A percentile compares a stretch with the other conserved stretches of the same genome.
Conservation (phyloP, 2,113 vertebrate genomes). For the Gobio gobio region DNA sequence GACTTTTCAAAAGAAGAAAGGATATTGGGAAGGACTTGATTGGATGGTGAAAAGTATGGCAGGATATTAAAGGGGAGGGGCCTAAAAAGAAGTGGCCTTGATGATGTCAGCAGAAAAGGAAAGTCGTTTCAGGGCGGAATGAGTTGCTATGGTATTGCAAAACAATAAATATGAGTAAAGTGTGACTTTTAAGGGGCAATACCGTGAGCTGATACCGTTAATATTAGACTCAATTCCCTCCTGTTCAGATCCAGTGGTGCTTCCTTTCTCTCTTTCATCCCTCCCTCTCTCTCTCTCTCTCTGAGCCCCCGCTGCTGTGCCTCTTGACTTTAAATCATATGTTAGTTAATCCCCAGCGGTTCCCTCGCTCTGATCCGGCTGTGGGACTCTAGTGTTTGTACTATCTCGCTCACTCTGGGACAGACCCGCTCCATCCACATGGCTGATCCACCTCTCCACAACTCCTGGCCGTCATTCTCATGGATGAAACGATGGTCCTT, state of each 20-base stretch:
- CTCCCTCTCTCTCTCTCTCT: conserved; percentile 50
- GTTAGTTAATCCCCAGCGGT: conserved; percentile 41
- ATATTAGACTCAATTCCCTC: neutral
- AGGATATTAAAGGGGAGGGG: neutral
- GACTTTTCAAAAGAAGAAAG: no score
- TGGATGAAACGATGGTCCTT: conserved; percentile 96
- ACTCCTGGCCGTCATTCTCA: conserved; percentile 96
- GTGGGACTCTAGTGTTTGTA: conserved; percentile 30
- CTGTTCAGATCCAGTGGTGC: neutral
- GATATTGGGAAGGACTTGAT: neutral
- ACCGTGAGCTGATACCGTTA: neutral
- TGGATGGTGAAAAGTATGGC: neutral
- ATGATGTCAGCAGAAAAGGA: neutral
- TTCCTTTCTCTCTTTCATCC: conserved; percentile 57
- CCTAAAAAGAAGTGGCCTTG: neutral
- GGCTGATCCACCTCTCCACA: conserved; percentile 89
- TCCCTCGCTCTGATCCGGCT: conserved; percentile 32
- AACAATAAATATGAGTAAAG: neutral
- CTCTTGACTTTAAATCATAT: conserved; percentile 50
- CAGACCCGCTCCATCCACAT: conserved; percentile 67
- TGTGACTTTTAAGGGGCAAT: neutral
- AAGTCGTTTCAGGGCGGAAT: neutral
- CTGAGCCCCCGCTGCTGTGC: conserved; percentile 64
- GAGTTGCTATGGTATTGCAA: neutral
- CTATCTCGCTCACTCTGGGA: conserved; percentile 53